A percentile compares a stretch with the other conserved stretches of the same genome.
phyloP scores from a whole-genome alignment of 1,140 invertebrate species.

The Hycleus phaleratus region DNA sequence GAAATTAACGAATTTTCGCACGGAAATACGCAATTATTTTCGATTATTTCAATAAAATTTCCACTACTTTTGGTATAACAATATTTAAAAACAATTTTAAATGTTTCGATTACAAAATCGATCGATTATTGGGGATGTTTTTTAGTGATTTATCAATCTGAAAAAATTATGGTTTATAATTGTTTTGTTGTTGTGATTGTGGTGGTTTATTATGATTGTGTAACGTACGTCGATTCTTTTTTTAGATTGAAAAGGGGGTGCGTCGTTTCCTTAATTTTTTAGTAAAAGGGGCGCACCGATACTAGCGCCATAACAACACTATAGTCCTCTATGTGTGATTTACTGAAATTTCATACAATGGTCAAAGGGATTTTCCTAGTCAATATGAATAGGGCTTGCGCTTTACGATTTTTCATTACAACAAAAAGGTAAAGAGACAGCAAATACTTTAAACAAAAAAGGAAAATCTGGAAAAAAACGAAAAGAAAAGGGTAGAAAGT shows the following conservation, averaged over 20 bases:
- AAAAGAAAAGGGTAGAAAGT: background rate
- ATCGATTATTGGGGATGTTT: background rate
- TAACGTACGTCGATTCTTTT: background rate
- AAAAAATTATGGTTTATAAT: background rate
- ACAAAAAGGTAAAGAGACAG: background rate
- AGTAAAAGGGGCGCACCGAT: background rate
- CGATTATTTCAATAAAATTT: no score
- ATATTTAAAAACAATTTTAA: no score
- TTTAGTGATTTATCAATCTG: background rate
- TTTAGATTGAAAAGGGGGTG: background rate
- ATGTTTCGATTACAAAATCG: no score
- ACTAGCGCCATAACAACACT: background rate
- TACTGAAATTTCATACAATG: background rate
- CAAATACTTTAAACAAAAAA: background rate
- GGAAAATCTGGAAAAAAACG: background rate
- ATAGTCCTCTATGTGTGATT: background rate
- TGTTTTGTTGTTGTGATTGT: background rate
- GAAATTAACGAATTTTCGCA: no score
- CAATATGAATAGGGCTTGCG: slow-evolving; percentile 11
- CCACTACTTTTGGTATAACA: no score
- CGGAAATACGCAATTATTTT: no score
- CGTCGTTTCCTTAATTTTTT: no score
- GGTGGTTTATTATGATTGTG: background rate
- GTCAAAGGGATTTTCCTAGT: background rate
- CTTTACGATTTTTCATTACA: background rate